These are phyloP conservation scores for Oreochromis spilurus DNA, from an alignment of 2,113 vertebrate genomes.

Conservation along the genomic window DNA sequence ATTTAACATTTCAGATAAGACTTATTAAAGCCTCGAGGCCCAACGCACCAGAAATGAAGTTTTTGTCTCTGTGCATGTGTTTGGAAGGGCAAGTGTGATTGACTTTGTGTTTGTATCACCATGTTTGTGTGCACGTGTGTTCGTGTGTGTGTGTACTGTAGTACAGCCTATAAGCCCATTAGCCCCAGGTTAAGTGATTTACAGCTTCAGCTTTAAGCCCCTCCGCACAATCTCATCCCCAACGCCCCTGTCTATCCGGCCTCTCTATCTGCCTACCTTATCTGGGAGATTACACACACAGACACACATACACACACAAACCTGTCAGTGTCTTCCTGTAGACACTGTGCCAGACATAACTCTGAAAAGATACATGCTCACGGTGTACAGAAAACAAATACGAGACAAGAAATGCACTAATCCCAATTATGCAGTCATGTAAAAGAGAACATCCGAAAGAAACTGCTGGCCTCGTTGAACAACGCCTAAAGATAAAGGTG, in stretches of 20 bases:
- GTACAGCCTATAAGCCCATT: slow-evolving; percentile 67
- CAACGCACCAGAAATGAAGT: slow-evolving; percentile 1
- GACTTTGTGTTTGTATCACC: slow-evolving; percentile 27
- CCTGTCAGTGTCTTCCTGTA: slow-evolving; percentile 27
- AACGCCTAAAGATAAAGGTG: neutral
- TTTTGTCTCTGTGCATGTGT: neutral
- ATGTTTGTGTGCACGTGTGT: neutral
- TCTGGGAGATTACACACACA: slow-evolving; percentile 54
- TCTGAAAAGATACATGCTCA: neutral
- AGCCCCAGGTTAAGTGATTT: slow-evolving; percentile 73
- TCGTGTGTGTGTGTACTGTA: slow-evolving; percentile 22
- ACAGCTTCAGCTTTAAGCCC: slow-evolving; percentile 63
- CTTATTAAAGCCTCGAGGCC: slow-evolving; percentile 30
- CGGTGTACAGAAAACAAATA: neutral
- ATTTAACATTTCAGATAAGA: slow-evolving; percentile 58
- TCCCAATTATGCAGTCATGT: neutral
- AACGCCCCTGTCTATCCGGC: slow-evolving; percentile 50
- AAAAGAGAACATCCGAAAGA: neutral
- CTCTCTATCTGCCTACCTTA: slow-evolving; percentile 56
- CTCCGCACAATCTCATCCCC: slow-evolving; percentile 58
- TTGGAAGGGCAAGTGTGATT: neutral
- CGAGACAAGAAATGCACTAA: slow-evolving; percentile 9
- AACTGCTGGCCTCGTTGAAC: neutral
- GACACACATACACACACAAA: slow-evolving; percentile 4
- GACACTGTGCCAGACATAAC: slow-evolving; percentile 6